Evolutionary conservation across 23 tunicate species (phyloP), one percentile per base, ranked within the genome.

Genomic region (Ascidia mentula): DNA sequence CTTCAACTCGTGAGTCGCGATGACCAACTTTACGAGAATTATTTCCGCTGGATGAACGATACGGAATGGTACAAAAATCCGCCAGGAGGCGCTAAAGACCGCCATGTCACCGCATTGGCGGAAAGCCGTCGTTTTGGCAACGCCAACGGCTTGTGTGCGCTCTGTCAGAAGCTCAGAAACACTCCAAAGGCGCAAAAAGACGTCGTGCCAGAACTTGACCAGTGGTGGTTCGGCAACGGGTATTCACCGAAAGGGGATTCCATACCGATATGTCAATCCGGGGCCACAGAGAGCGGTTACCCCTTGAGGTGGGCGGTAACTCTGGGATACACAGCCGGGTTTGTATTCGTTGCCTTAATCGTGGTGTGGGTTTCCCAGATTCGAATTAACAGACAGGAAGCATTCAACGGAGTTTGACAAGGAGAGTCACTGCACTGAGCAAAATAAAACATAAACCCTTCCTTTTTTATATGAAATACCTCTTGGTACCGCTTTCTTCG

Each of bases 201-300:
- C 38, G 40, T 45, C 22, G 77, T 83, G 40, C 71, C 45, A 6
- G 12, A 80, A 0, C 46, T 89, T 1, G 85, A 79, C 73, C 40
- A 38, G 18, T 89, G 95, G 95, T 89, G 95, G 95, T 89, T 69
- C 59, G 95, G 95, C 0, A 34, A 79, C 7, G 45, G 75, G 0
- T 89, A 83, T 45, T 46, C 46, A 24, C 12, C 46, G 0, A 60
- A 61, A 0, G 31, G 35, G 18, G 32, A 61, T 1, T 37, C 38
- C 2, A 9, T 87, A 9, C 12, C 77, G 4, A 34, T 81, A 3
- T 87, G 92, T 69, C 26, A 37, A 1, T 28, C 26, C 18, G 77
- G 75, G 20, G 59, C 80, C 38, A 82, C 82, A 0, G 42, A 82
- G 5, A 77, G 76, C 32, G 88, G 82, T 12, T 18, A 6, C 1